Percentiles rank a stretch among this genome's conserved stretches.
Conservation (phyloP, 2,888 invertebrate species). For the Eucriotettix oculatus region DNA sequence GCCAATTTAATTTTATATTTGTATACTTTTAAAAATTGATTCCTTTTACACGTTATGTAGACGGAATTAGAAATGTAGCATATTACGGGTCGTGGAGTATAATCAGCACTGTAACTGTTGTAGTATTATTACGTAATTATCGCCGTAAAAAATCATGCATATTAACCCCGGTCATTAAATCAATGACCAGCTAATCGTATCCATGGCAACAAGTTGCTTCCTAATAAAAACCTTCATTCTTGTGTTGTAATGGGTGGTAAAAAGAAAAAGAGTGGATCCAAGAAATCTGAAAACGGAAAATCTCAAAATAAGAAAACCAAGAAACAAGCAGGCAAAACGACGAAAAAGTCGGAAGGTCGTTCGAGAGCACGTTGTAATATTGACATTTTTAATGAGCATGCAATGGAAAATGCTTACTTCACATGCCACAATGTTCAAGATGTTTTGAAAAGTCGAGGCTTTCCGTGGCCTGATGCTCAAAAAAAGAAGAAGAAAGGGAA, state of each 20-base stretch:
- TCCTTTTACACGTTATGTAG: too few relatives aligned
- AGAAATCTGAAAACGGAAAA: slow-evolving; percentile 1
- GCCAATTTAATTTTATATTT: too few relatives aligned
- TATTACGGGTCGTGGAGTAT: too few relatives aligned
- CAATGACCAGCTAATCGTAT: too few relatives aligned
- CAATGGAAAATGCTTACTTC: slow-evolving; percentile 88
- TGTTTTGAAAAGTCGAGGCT: slow-evolving; percentile 67
- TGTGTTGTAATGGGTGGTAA: slow-evolving; percentile 1
- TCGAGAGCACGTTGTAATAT: slow-evolving; percentile 45
- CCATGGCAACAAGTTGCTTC: too few relatives aligned
- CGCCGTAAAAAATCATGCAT: too few relatives aligned
- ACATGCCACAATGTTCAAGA: slow-evolving; percentile 88
- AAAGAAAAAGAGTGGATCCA: background rate
- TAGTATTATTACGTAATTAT: too few relatives aligned
- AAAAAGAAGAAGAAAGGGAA: slow-evolving; percentile 56
- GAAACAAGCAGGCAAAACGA: slow-evolving; percentile 3
- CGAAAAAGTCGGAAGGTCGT: slow-evolving; percentile 10
- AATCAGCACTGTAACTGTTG: too few relatives aligned
- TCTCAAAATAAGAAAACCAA: slow-evolving; percentile 4
- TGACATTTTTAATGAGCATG: slow-evolving; percentile 74
- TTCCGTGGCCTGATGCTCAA: slow-evolving; percentile 73
- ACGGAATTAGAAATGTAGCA: too few relatives aligned
- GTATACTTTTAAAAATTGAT: too few relatives aligned
- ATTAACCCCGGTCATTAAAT: too few relatives aligned
- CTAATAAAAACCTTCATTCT: too few relatives aligned